Conservation (phyloP, 2,797 vertebrate genomes). For the Gorsachius magnificus region DNA sequence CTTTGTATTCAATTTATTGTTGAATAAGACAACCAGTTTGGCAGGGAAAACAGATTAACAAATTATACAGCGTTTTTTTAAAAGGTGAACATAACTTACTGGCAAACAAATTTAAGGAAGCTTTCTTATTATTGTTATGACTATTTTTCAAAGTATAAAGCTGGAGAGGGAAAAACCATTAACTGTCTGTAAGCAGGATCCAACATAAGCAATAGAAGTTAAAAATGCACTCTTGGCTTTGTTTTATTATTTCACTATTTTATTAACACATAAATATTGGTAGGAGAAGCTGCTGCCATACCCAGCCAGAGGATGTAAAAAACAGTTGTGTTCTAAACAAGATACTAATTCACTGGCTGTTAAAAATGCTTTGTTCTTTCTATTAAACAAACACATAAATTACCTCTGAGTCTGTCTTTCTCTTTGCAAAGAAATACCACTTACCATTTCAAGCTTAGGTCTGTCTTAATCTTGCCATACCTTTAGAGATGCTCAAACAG, state of each 20-base stretch:
- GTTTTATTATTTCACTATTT: constrained; percentile 56
- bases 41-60: constrained; percentile 70
- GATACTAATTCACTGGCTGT: constrained; percentile 24
- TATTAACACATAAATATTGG: constrained; percentile 66
- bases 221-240: constrained; percentile 31
- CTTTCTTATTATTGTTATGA: constrained; percentile 26
- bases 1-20: constrained; percentile 75
- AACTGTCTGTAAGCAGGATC: constrained; percentile 40
- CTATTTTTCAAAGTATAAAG: constrained; percentile 49
- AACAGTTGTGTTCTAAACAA: constrained; percentile 10
- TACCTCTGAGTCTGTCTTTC: background rate
- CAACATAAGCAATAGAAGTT: constrained; percentile 23
- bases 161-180: background rate
- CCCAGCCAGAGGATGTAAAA: constrained; percentile 7
- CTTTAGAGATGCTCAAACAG: background rate
- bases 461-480: background rate
- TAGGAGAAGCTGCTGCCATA: constrained; percentile 20
- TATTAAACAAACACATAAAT: constrained; percentile 3
- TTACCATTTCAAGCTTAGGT: background rate
- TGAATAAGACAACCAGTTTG: constrained; percentile 71
- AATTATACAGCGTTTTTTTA: constrained; percentile 59
- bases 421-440: background rate
- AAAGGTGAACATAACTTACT: constrained; percentile 61
- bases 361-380: constrained; percentile 10
- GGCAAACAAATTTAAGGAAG: constrained; percentile 56